Conservation (phyloP, 2,113 vertebrate genomes). For the Istiophorus platypterus region DNA sequence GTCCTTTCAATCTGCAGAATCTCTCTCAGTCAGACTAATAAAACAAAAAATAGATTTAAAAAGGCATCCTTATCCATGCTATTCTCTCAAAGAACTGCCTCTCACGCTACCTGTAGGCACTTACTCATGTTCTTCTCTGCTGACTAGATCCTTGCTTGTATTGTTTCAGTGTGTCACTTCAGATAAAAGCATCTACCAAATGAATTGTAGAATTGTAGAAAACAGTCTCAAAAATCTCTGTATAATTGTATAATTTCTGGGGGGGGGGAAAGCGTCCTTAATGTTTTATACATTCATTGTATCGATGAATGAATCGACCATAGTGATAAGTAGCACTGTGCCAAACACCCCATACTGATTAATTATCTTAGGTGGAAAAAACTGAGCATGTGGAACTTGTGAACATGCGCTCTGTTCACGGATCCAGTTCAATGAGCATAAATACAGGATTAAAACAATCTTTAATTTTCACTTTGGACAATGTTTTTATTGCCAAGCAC, state of each 20-base stretch:
- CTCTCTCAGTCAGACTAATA: no score
- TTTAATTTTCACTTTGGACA: not conserved
- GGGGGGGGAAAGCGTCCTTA: not conserved
- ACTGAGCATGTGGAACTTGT: not conserved
- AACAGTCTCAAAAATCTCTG: not conserved
- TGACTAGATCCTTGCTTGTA: no score
- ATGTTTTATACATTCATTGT: not conserved
- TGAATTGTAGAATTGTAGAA: no score
- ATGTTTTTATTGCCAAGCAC: not conserved
- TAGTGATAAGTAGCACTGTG: not conserved
- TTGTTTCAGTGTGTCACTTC: no score
- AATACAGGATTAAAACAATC: not conserved
- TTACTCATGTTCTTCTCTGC: no score
- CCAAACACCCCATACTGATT: not conserved
- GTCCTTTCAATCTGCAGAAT: no score
- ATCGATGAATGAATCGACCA: not conserved
- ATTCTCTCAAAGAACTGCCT: no score
- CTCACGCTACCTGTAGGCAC: no score
- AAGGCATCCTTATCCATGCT: no score
- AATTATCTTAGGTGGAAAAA: not conserved
- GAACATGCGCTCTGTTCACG: not conserved
- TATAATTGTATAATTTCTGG: not conserved
- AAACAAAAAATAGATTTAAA: no score
- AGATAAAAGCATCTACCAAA: no score
- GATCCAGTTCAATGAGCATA: not conserved